phyloP scores from a whole-genome alignment of 2,113 vertebrate genomes.

The Tricholaema leucomelas region DNA sequence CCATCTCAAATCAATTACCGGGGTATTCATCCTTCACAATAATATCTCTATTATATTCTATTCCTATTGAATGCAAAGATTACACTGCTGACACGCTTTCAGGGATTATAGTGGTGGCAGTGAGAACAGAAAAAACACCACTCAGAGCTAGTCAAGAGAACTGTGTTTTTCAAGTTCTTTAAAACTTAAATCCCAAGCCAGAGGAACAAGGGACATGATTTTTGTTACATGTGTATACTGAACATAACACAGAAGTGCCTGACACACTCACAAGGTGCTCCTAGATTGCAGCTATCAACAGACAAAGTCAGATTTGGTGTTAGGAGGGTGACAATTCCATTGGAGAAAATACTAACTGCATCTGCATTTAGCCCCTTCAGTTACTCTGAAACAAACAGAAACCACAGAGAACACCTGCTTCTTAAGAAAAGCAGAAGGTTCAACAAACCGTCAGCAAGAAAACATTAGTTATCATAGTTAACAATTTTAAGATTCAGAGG shows the following conservation, averaged over 20 bases:
- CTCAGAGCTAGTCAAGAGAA: not conserved
- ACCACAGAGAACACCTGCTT: not conserved
- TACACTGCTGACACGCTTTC: not conserved
- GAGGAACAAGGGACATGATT: not conserved
- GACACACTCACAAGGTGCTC: not conserved
- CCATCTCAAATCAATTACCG: conserved; percentile 51
- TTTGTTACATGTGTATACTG: not conserved
- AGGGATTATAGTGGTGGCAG: not conserved
- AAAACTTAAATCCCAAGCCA: not conserved
- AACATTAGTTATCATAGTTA: not conserved
- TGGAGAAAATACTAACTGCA: conserved; percentile 12
- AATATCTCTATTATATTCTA: conserved; percentile 43
- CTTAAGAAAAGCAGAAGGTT: conserved; percentile 8
- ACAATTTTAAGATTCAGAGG: not conserved
- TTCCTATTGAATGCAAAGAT: conserved; percentile 29
- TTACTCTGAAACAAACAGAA: conserved; percentile 7
- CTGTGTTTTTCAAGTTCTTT: not conserved
- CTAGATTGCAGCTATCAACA: not conserved
- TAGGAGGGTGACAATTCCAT: not conserved
- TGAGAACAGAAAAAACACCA: not conserved
- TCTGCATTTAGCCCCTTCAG: not conserved
- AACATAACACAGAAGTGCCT: not conserved
- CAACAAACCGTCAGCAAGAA: not conserved
- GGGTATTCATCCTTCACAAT: conserved; percentile 40
- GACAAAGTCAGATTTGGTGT: conserved; percentile 12